A percentile compares a stretch with the other conserved stretches of the same genome.
Conservation (phyloP, 2,888 invertebrate genomes). For the Coleophora deauratella region DNA sequence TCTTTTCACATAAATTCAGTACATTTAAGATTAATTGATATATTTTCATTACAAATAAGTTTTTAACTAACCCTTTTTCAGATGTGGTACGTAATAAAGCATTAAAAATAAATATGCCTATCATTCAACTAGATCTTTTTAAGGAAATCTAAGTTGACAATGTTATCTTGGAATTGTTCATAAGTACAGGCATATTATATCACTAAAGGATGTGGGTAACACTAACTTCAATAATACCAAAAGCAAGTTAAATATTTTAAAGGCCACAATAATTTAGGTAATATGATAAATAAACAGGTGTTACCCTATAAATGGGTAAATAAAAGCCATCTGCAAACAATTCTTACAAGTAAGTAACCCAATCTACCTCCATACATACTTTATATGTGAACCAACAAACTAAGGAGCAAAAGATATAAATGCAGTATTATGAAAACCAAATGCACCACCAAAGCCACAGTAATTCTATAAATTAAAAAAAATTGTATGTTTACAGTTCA, state of each 20-base stretch:
- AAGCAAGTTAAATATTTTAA: conserved; percentile 66
- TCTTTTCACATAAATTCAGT: conserved; percentile 32
- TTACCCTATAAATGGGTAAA: conserved; percentile 49
- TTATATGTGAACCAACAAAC: too few relatives aligned
- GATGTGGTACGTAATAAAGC: conserved; percentile 30
- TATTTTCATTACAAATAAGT: conserved; percentile 32
- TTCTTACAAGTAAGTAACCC: conserved; percentile 47
- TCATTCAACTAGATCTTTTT: conserved; percentile 24
- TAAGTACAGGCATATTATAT: conserved; percentile 30
- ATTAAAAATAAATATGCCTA: conserved; percentile 32
- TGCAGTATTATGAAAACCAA: neutral
- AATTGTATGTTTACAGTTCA: too few relatives aligned
- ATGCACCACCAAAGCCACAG: too few relatives aligned
- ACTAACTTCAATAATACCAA: conserved; percentile 60
- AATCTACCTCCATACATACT: conserved; percentile 44
- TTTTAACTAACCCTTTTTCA: conserved; percentile 28
- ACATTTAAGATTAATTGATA: conserved; percentile 22
- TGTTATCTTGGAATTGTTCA: conserved; percentile 25
- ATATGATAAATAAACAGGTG: conserved; percentile 60
- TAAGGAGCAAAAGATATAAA: neutral
- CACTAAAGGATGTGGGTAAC: conserved; percentile 41
- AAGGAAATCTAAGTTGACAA: conserved; percentile 4
- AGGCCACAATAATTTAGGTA: conserved; percentile 71
- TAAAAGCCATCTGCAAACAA: conserved; percentile 47
- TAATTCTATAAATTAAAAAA: too few relatives aligned